Conservation (phyloP, 2,797 vertebrate species). For the Notamacropus eugenii region DNA sequence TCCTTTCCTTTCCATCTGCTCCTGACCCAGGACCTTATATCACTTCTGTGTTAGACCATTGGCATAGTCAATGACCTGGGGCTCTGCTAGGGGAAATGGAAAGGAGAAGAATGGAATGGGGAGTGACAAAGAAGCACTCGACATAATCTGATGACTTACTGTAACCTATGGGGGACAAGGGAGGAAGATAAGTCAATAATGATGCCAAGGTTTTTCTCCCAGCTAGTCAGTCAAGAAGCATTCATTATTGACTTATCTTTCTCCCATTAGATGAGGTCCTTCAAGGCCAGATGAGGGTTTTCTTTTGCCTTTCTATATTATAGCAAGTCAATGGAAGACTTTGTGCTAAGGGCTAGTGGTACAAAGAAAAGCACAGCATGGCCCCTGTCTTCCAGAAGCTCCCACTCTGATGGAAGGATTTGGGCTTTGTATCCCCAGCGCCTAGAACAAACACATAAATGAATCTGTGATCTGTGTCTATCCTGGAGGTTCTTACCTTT, state of each 20-base stretch:
- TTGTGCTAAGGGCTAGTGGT: neutral
- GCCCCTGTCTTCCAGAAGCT: neutral
- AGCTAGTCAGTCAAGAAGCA: neutral
- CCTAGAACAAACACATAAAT: neutral
- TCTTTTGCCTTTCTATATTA: neutral
- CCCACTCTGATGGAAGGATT: neutral
- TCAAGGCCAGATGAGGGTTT: neutral
- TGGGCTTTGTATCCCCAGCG: neutral
- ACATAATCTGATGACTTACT: neutral
- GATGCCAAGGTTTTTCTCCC: neutral
- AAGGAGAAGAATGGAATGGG: neutral
- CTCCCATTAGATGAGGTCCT: neutral
- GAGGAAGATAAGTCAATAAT: neutral
- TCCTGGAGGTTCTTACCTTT: neutral
- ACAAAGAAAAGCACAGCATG: neutral
- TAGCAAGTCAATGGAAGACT: neutral
- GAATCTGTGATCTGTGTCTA: neutral
- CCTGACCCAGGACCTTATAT: neutral
- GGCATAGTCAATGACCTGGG: neutral
- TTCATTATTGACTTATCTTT: neutral
- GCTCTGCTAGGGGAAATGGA: neutral
- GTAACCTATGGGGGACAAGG: neutral
- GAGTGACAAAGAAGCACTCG: neutral
- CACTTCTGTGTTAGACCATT: neutral
- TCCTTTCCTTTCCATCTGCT: neutral